Evolutionary conservation across 2,888 invertebrate genomes (phyloP).

Genomic region (Drosophila paramelanica): DNA sequence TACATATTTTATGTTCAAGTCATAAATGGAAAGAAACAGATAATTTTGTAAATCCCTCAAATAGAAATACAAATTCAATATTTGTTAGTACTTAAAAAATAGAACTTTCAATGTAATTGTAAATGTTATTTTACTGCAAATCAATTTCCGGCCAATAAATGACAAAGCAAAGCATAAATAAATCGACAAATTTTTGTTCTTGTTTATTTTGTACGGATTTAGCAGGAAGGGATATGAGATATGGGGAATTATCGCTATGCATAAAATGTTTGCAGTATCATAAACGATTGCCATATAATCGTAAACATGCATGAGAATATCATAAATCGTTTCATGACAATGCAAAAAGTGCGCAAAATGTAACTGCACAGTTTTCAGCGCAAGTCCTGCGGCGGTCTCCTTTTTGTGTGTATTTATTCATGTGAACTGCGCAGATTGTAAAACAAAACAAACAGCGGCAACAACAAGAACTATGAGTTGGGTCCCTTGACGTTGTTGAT

Average conservation of each 20-base stretch:
- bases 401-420: conserved; percentile 49
- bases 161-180: conserved; percentile 9
- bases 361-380: conserved; percentile 27
- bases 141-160: conserved; percentile 14
- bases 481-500: background rate
- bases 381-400: background rate
- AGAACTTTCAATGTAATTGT: background rate
- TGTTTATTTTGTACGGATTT: conserved; percentile 4
- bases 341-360: conserved; percentile 33
- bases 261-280: conserved; percentile 30
- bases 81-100: background rate
- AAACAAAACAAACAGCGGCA: conserved; percentile 32
- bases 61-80: too few species aligned
- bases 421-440: conserved; percentile 52
- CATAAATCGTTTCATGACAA: conserved; percentile 57
- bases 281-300: conserved; percentile 24
- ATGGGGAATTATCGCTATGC: background rate
- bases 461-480: conserved; percentile 11
- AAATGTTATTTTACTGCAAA: conserved; percentile 11
- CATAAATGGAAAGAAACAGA: too few species aligned
- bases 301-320: conserved; percentile 25
- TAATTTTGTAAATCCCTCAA: too few species aligned
- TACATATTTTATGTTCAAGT: too few species aligned
- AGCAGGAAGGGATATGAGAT: too few species aligned
- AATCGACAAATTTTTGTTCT: conserved; percentile 12